A percentile compares a stretch with the other conserved stretches of the same genome.
These are phyloP conservation scores for Caenorhabditis brenneri DNA, from an alignment of 1,140 invertebrate species.

Conservation along the genomic window DNA sequence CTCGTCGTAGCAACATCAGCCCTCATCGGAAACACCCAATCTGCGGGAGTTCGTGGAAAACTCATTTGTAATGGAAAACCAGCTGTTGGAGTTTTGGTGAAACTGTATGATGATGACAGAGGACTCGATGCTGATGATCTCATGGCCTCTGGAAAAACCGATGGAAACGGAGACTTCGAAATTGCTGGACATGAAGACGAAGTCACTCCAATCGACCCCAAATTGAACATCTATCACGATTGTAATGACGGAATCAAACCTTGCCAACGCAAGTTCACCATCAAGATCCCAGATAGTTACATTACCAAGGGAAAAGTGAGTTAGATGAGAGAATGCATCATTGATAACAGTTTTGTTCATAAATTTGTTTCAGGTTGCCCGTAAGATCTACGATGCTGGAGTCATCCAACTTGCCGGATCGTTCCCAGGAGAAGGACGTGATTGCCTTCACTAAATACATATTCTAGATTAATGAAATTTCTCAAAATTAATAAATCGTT, in stretches of 20 bases:
- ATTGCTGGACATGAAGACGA: slow-evolving; percentile 52
- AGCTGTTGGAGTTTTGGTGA: slow-evolving; percentile 25
- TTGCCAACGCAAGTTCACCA: slow-evolving; percentile 59
- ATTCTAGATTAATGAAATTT: neutral
- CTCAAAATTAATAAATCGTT: neutral
- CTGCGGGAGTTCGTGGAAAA: slow-evolving; percentile 47
- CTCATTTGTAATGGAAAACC: slow-evolving; percentile 47
- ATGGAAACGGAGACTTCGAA: slow-evolving; percentile 56
- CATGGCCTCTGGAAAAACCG: slow-evolving; percentile 56
- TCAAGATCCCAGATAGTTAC: slow-evolving; percentile 59
- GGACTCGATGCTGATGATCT: slow-evolving; percentile 55
- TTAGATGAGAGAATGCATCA: neutral
- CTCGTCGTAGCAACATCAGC: neutral
- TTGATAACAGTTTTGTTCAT: neutral
- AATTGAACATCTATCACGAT: slow-evolving; percentile 60
- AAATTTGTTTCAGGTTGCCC: neutral
- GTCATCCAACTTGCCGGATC: slow-evolving; percentile 53
- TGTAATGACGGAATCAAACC: slow-evolving; percentile 55
- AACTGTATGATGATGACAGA: slow-evolving; percentile 41
- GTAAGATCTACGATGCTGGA: slow-evolving; percentile 55
- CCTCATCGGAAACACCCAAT: slow-evolving; percentile 44
- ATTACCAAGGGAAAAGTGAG: slow-evolving; percentile 49
- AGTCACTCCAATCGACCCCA: slow-evolving; percentile 58
- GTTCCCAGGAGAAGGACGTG: slow-evolving; percentile 55
- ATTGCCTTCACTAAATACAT: slow-evolving; percentile 49